Evolutionary conservation across 2,113 vertebrate species (phyloP), one percentile per base, ranked within the genome.

Genomic region (Ctenomys sociabilis): DNA sequence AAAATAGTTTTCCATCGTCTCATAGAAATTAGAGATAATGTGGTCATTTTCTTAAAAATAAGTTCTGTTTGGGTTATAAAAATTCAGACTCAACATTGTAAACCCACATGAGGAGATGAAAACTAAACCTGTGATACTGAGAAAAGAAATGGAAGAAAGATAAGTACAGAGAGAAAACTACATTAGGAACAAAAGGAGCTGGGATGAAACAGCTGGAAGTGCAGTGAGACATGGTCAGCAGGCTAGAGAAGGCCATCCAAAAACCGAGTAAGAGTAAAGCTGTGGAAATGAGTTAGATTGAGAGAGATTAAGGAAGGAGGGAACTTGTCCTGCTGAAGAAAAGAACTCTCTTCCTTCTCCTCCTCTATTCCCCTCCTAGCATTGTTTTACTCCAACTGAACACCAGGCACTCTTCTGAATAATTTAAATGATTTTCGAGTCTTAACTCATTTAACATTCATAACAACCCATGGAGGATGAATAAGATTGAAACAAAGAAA

Each of bases 61-160:
- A 72, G 19, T 12, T 54, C n/a, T 75, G 24, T 63, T 64, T 88
- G 77, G 21, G 14, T 88, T 88, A 26, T 17, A 61, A 90, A 64
- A 92, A 92, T 93, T 95, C 72, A 85, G n/a, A 78, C 82, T 40
- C 40, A 52, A 83, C 37, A 78, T 89, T 88, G 57, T 84, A 92
- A 96, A 2, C 61, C 21, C 88, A 75, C n/a, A 8, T 77, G 54
- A 90, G 85, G 82, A 90, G 37, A 85, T 78, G 61, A 80, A 93
- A 82, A 80, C 24, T 72, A 77, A 86, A 16, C 49, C 75, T 77
- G 2, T 22, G 72, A 0, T 52, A 63, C 21, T 92, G 35, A 93
- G 54, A 90, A 75, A 86, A 30, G 10, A 88, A 90, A 66, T 49
- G 30, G 37, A 75, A 91, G 22, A 86, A 40, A 83, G 70, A 81